Evolutionary conservation across 92 coral and sea anemone species (phyloP).

Genomic region (Plumapathes pennacea): DNA sequence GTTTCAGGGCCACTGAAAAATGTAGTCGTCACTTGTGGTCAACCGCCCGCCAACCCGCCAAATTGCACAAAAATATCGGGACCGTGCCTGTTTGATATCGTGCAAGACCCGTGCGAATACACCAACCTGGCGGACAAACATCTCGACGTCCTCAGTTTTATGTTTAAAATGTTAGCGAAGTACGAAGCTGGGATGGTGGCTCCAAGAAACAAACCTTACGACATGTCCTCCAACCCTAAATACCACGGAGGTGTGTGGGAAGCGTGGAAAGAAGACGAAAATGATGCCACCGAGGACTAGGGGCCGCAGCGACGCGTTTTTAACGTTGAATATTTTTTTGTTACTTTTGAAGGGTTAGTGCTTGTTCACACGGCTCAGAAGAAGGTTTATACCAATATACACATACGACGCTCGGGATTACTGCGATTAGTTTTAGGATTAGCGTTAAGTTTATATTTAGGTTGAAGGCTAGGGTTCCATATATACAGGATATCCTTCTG

Average conservation of each 20-base stretch:
- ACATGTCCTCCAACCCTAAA: slow-evolving; percentile 48
- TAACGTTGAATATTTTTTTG: too few species aligned
- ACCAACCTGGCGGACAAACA: slow-evolving; percentile 53
- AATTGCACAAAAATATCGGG: slow-evolving; percentile 49
- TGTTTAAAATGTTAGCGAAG: slow-evolving; percentile 63
- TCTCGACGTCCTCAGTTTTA: slow-evolving; percentile 37
- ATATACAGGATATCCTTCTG: too few species aligned
- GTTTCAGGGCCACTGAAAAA: slow-evolving; percentile 49
- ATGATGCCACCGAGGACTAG: too few species aligned
- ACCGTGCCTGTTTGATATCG: slow-evolving; percentile 72
- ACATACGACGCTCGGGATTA: too few species aligned
- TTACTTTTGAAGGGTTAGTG: too few species aligned
- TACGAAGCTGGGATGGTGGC: slow-evolving; percentile 76
- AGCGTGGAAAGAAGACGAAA: slow-evolving; percentile 49
- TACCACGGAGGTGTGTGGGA: slow-evolving; percentile 70
- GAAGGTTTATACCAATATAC: too few species aligned
- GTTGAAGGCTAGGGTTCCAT: too few species aligned
- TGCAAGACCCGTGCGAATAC: slow-evolving; percentile 74
- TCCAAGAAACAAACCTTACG: slow-evolving; percentile 50
- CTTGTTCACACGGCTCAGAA: too few species aligned
- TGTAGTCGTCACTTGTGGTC: slow-evolving; percentile 71
- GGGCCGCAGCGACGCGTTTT: too few species aligned
- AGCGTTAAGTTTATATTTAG: too few species aligned
- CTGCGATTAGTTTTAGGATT: too few species aligned
- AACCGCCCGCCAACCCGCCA: slow-evolving; percentile 50